Evolutionary conservation across 2,797 vertebrate species (phyloP).

Genomic region (Diglossa cyanea): DNA sequence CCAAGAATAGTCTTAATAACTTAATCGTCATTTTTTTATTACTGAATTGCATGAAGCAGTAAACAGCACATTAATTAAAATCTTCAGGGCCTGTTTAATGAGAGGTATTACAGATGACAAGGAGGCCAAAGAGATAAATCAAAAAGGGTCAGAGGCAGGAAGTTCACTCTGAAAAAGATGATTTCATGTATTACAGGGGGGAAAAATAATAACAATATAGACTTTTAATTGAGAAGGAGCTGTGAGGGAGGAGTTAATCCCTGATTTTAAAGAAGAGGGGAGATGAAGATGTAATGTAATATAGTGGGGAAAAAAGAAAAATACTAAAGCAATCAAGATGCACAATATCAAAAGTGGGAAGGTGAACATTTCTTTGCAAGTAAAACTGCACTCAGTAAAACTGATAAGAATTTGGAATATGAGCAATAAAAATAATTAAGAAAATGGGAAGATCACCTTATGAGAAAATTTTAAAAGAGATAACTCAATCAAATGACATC

Average conservation of each 20-base stretch:
- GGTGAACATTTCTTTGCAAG: not conserved
- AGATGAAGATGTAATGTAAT: not conserved
- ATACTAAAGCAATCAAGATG: not conserved
- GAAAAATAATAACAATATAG: not conserved
- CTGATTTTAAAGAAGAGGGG: not conserved
- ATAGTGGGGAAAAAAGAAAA: not conserved
- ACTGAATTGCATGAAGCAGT: not conserved
- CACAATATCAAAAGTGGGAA: not conserved
- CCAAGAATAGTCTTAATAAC: constrained; percentile 47
- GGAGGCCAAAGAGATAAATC: not conserved
- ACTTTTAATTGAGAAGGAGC: not conserved
- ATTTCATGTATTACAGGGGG: not conserved
- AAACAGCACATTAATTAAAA: constrained; percentile 60
- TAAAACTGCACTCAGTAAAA: not conserved
- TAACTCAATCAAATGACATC: not conserved
- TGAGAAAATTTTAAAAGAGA: not conserved
- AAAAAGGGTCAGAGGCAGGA: not conserved
- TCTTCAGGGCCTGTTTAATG: constrained; percentile 29
- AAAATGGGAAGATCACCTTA: not conserved
- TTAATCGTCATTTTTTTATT: constrained; percentile 21
- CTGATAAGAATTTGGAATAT: not conserved
- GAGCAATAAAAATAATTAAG: not conserved
- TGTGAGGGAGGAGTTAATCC: not conserved
- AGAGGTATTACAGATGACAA: not conserved
- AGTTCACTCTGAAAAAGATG: not conserved